A percentile compares a stretch with the other conserved stretches of the same genome.
phyloP scores from a whole-genome alignment of 2,888 invertebrate genomes.

The Noctua janthe region DNA sequence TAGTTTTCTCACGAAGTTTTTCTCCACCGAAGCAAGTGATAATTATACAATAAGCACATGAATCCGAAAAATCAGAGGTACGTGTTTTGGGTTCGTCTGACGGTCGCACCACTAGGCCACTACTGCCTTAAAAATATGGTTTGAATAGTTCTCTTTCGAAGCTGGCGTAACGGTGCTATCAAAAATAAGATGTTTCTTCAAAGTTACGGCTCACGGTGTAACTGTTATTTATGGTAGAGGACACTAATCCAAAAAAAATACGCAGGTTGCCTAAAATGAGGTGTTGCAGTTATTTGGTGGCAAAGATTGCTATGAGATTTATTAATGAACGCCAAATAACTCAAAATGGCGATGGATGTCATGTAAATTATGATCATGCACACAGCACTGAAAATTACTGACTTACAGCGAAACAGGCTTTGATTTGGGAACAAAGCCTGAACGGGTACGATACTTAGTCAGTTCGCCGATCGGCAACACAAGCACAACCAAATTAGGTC shows the following conservation, averaged over 20 bases:
- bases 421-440: not conserved
- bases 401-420: not conserved
- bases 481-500: not conserved
- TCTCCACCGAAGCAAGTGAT: too few species aligned
- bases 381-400: not conserved
- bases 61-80: too few species aligned
- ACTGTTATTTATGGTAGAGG: not conserved
- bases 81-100: too few species aligned
- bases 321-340: not conserved
- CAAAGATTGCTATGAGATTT: not conserved
- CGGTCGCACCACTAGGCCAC: too few species aligned
- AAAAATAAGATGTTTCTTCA: not conserved
- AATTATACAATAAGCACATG: too few species aligned
- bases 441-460: not conserved
- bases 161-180: too few species aligned
- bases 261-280: not conserved
- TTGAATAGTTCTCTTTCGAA: not conserved
- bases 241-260: not conserved
- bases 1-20: too few species aligned
- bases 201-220: not conserved
- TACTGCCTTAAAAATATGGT: too few species aligned
- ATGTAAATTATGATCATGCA: not conserved
- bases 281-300: not conserved
- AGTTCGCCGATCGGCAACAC: not conserved
- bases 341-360: not conserved